Base-by-base conservation (phyloP, 2,888 invertebrate genomes). In the Atrina japonica region DNA sequence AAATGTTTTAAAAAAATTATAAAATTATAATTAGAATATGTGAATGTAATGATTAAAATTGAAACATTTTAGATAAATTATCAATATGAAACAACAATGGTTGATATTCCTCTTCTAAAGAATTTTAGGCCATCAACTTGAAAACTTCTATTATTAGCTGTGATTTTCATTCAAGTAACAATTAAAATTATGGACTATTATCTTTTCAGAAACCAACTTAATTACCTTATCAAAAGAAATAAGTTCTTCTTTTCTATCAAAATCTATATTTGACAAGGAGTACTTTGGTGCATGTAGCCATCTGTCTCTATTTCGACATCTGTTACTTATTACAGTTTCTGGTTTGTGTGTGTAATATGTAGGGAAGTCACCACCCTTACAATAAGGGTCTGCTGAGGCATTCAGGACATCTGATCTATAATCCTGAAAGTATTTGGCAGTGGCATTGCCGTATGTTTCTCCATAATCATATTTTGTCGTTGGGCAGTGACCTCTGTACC, bases 391-490 rank as follows among this genome's bases (percentile, higher is more conserved):
- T 71, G 86, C 83, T 40, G 90, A 90, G 23, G 83, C 83, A 77
- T 85, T 86, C 43, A 91, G 77, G 3, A 88, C 88, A 49, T 86
- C 78, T 27, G 86, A 88, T 55, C 91, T 82, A 52, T 88, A 90
- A 73, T 91, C 90, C 71, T 91, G 90, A 81, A 91, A 91, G 75
- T 91, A 88, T 75, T 91, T 90, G 45, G 83, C 75, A n/a, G 90
- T 89, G 18, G 88, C 86, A 71, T 89, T 88, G 35, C 90, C 91
- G 80, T 88, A 91, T 23, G 91, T 90, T 73, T 91, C 90, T n/a
- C 90, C 91, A 82, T 89, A 90, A 71, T 90, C 90, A 84, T 86
- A 91, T 71, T 90, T 90, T 64, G 86, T 84, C 16, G 90, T 89
- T 43, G 90, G 90, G 60, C 90, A 88, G 76, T 90, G 87, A 7